These are phyloP conservation scores for Porites lutea DNA, from an alignment of 64 coral and sea anemone species.

Conservation along the genomic window DNA sequence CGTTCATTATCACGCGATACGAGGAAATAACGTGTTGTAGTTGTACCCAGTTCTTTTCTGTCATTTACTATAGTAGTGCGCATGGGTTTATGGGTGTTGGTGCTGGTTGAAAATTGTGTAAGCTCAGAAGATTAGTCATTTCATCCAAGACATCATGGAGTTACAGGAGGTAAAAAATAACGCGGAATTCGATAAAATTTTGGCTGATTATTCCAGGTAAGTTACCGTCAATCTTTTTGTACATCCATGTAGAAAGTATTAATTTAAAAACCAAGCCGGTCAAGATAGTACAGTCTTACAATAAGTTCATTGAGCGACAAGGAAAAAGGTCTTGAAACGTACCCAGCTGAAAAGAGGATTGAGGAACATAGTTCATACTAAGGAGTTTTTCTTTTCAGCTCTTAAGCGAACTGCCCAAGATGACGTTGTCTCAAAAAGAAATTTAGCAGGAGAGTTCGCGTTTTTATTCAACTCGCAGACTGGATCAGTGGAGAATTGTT, in stretches of 20 bases:
- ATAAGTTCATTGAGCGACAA: too few relatives aligned
- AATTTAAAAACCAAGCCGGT: background rate
- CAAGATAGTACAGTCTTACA: too few relatives aligned
- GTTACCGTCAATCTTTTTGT: background rate
- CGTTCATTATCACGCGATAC: background rate
- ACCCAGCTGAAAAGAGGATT: too few relatives aligned
- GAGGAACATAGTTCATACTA: too few relatives aligned
- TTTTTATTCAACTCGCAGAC: too few relatives aligned
- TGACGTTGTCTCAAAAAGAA: too few relatives aligned
- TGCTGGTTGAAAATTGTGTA: background rate
- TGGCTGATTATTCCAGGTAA: constrained; percentile 55
- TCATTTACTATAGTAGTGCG: background rate
- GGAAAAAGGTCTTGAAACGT: too few relatives aligned
- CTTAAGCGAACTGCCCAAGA: too few relatives aligned
- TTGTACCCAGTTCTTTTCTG: background rate
- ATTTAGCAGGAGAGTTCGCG: too few relatives aligned
- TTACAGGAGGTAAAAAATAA: constrained; percentile 8
- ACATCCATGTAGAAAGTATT: background rate
- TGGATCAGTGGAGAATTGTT: too few relatives aligned
- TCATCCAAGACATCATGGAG: background rate
- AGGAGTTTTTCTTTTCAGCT: too few relatives aligned
- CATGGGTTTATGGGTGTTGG: background rate
- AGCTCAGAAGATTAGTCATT: background rate
- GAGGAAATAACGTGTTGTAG: too few relatives aligned
- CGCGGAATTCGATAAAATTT: constrained; percentile 46